Evolutionary conservation across 2,888 invertebrate genomes (phyloP).

Genomic region (Automeris io): DNA sequence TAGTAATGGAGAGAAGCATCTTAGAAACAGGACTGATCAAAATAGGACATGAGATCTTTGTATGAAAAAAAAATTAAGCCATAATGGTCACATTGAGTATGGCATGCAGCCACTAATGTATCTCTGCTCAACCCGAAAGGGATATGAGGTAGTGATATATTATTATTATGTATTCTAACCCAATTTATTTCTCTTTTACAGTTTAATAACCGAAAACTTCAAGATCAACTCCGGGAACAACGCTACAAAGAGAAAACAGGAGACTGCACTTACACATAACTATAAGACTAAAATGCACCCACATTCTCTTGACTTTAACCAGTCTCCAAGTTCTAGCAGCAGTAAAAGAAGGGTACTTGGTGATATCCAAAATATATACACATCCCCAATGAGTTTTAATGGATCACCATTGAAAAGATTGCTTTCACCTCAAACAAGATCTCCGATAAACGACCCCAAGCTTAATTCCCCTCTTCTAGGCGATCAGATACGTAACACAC

Average conservation of each 20-base stretch:
- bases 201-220: constrained; percentile 73
- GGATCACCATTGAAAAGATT: constrained; percentile 40
- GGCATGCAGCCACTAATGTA: too few species aligned
- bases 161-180: too few species aligned
- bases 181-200: constrained; percentile 41
- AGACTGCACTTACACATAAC: constrained; percentile 46
- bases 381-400: constrained; percentile 16
- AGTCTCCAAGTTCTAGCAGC: constrained; percentile 41
- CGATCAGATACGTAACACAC: neutral
- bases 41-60: too few species aligned
- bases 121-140: too few species aligned
- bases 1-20: too few species aligned
- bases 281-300: constrained; percentile 64
- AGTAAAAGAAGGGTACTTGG: constrained; percentile 54
- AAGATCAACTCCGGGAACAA: constrained; percentile 69
- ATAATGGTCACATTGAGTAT: too few species aligned
- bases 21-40: too few species aligned
- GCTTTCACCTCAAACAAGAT: constrained; percentile 22
- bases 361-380: constrained; percentile 25
- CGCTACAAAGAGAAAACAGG: constrained; percentile 58
- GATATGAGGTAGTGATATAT: too few species aligned
- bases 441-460: constrained; percentile 13
- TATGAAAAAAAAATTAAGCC: too few species aligned
- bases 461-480: neutral
- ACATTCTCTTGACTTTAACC: constrained; percentile 48